Evolutionary conservation across 2,113 vertebrate species (phyloP).

Genomic region (Tautogolabrus adspersus): DNA sequence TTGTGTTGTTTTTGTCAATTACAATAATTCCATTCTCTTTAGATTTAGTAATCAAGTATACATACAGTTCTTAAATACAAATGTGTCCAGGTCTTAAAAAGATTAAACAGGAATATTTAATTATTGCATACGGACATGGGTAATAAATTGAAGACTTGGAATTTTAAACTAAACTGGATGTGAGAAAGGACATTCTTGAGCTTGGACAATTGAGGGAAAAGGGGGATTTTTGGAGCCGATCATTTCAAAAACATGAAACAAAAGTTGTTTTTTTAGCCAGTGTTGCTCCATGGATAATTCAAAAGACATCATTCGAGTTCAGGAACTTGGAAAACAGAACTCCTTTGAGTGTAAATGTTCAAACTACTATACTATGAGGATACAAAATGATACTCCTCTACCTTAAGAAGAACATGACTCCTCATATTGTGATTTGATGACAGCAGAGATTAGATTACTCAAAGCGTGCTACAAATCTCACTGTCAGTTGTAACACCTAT

Average conservation of each 20-base stretch:
- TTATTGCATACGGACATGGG: constrained; percentile 1
- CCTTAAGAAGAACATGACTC: constrained; percentile 39
- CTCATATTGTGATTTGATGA: constrained; percentile 51
- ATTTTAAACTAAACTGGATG: not conserved
- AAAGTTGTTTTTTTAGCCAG: not conserved
- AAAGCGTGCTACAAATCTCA: constrained; percentile 69
- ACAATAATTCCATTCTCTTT: not conserved
- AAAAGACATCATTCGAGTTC: not conserved
- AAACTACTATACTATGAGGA: constrained; percentile 3
- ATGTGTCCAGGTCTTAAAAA: not conserved
- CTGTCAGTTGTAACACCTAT: constrained; percentile 68
- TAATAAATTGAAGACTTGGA: not conserved
- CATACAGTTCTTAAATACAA: not conserved
- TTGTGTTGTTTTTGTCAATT: constrained; percentile 25
- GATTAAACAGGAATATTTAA: not conserved
- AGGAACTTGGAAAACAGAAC: constrained; percentile 12
- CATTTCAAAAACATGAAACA: not conserved
- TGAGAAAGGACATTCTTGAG: not conserved
- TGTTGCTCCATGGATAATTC: not conserved
- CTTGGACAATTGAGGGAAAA: constrained; percentile 6
- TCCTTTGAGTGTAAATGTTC: constrained; percentile 14
- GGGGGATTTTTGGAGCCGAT: not conserved
- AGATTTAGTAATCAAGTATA: not conserved
- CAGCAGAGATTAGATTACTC: constrained; percentile 62
- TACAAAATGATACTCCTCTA: constrained; percentile 38